These are phyloP conservation scores for Coelinius sp. DNA, from an alignment of 2,888 invertebrate species.

Conservation along the genomic window DNA sequence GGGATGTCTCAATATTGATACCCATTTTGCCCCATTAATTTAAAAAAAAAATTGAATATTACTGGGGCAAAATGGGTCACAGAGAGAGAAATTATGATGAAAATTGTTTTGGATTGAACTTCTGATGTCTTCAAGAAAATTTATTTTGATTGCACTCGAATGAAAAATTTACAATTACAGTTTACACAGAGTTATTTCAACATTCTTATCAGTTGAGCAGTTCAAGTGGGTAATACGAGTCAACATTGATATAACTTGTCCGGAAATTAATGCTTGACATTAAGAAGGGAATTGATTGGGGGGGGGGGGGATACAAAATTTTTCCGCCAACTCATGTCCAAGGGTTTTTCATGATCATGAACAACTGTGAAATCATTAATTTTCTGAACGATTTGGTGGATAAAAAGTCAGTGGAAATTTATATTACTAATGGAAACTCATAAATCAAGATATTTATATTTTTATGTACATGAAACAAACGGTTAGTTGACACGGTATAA, in stretches of 20 bases:
- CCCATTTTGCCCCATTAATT: too few species aligned
- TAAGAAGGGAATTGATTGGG: not conserved
- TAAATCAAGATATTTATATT: too few species aligned
- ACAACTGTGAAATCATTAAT: not conserved
- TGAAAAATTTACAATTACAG: not conserved
- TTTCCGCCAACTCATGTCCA: not conserved
- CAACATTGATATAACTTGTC: slow-evolving; percentile 10
- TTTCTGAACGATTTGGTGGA: not conserved
- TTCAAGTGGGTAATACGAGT: not conserved
- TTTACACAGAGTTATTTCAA: not conserved
- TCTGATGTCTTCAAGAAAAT: not conserved
- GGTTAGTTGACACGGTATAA: not conserved
- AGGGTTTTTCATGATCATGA: not conserved
- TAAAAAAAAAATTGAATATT: too few species aligned
- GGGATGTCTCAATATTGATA: too few species aligned
- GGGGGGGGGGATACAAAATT: too few species aligned
- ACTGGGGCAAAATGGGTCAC: too few species aligned
- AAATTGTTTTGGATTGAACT: too few species aligned
- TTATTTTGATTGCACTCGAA: not conserved
- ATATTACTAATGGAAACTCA: too few species aligned
- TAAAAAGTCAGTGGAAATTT: too few species aligned
- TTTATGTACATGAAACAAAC: not conserved
- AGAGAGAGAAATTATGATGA: too few species aligned
- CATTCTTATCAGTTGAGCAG: not conserved
- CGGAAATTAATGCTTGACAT: not conserved